phyloP scores from a whole-genome alignment of 1,140 invertebrate genomes.

The Piezodorus guildinii region DNA sequence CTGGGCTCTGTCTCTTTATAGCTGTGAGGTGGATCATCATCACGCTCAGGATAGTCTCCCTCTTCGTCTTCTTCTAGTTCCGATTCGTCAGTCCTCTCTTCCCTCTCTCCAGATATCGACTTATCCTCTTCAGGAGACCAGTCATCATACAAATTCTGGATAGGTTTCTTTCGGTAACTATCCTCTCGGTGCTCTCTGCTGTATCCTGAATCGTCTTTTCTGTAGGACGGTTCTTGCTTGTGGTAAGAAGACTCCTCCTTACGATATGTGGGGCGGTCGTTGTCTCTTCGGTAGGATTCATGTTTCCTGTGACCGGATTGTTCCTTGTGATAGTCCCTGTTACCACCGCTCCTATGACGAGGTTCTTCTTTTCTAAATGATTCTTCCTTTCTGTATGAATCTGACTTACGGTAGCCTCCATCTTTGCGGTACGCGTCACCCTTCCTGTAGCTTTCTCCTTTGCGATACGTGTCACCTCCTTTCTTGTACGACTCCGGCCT shows the following conservation, averaged over 20 bases:
- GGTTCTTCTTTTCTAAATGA: background rate
- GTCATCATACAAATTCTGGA: constrained; percentile 16
- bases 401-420: background rate
- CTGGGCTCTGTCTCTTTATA: background rate
- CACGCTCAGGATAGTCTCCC: background rate
- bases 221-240: background rate
- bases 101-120: background rate
- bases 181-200: background rate
- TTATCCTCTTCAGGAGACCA: constrained; percentile 18
- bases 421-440: background rate
- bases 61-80: constrained; percentile 1
- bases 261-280: background rate
- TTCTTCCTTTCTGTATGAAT: background rate
- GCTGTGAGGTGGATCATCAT: background rate
- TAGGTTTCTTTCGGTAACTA: constrained; percentile 5
- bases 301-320: background rate
- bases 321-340: background rate
- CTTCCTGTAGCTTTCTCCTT: background rate
- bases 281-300: background rate
- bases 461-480: background rate
- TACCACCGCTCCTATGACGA: background rate
- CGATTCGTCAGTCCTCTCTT: background rate
- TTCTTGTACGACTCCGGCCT: too few relatives aligned
- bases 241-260: background rate
- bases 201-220: background rate